These are phyloP conservation scores for Pao palembangensis DNA, from an alignment of 2,113 vertebrate species.

Conservation along the genomic window DNA sequence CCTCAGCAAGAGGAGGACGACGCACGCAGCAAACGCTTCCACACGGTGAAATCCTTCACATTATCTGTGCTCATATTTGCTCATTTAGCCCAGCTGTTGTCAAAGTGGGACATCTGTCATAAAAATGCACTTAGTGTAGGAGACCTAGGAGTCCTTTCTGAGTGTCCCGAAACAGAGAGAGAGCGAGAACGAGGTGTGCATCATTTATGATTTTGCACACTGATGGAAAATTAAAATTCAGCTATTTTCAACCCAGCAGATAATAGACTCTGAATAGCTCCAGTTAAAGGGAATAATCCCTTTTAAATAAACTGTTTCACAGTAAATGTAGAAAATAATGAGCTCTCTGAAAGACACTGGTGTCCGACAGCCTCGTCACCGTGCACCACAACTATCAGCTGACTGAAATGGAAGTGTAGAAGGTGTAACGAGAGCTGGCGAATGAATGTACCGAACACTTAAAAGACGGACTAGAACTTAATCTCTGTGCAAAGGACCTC, in stretches of 20 bases:
- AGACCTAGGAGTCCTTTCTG: conserved; percentile 7
- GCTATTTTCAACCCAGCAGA: background rate
- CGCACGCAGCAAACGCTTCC: conserved; percentile 5
- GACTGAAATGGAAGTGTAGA: background rate
- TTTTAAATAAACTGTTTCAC: no score
- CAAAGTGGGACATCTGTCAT: conserved; percentile 21
- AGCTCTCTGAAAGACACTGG: background rate
- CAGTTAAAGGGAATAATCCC: no score
- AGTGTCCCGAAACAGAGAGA: conserved; percentile 10
- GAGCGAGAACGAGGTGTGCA: conserved; percentile 5
- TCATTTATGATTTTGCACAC: background rate
- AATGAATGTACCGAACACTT: conserved; percentile 4
- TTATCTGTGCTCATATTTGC: conserved; percentile 4
- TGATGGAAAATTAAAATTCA: conserved; percentile 8
- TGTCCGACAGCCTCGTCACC: conserved; percentile 17
- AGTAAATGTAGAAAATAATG: no score
- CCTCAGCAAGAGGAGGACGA: conserved; percentile 8
- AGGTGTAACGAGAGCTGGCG: conserved; percentile 5
- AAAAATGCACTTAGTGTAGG: conserved; percentile 65
- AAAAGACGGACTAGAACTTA: background rate
- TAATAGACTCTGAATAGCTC: background rate
- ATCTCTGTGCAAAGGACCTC: conserved; percentile 23
- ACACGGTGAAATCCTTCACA: conserved; percentile 4
- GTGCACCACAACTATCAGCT: background rate
- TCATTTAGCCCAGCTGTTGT: conserved; percentile 21